Evolutionary conservation across 2,888 invertebrate species (phyloP), one percentile per base, ranked within the genome.

Genomic region (Andrena marginata): DNA sequence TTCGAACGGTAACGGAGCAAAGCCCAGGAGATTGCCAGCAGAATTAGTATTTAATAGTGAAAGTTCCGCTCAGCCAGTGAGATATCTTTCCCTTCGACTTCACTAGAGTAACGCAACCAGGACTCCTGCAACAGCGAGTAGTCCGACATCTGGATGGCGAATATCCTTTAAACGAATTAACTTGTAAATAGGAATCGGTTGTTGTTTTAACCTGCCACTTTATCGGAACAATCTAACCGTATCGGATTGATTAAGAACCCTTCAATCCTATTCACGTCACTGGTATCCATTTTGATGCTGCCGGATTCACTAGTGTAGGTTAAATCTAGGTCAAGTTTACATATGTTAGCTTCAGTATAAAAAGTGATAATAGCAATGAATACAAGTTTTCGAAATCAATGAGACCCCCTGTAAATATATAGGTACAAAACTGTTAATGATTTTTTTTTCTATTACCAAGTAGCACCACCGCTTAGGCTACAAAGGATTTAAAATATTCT

Each of bases 11-110:
- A 79, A 75, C 76, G 75, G 72, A 67, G 85, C 80, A 81, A 87
- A 84, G 81, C 85, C 82, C 82, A 63, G 54, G 63, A 80, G 80
- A 79, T 82, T 82, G 75, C 71, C n/a, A 72, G 86, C 74, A 82
- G 87, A 92, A 92, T 91, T 89, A 90, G 90, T 89, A 90, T 91
- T 92, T 92, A 90, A 92, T 89, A 90, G 90, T 86, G 81, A 90
- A 91, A 91, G 86, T 91, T 92, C 88, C 85, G 83, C 68, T 84
- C 83, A 54, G 51, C 77, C 69, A 68, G 84, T 51, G 77, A 85
- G 82, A 81, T 83, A 84, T 88, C 81, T 80, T 85, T 82, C 75
- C 59, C 74, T 74, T 73, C 62, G 76, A 77, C 69, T 84, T 77
- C 54, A 68, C 7, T 23, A 67, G 68, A 35, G 62, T 51, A 31